A percentile compares a stretch with the other conserved stretches of the same genome.
Conservation (phyloP, 2,888 invertebrate genomes). For the Diaperis boleti region DNA sequence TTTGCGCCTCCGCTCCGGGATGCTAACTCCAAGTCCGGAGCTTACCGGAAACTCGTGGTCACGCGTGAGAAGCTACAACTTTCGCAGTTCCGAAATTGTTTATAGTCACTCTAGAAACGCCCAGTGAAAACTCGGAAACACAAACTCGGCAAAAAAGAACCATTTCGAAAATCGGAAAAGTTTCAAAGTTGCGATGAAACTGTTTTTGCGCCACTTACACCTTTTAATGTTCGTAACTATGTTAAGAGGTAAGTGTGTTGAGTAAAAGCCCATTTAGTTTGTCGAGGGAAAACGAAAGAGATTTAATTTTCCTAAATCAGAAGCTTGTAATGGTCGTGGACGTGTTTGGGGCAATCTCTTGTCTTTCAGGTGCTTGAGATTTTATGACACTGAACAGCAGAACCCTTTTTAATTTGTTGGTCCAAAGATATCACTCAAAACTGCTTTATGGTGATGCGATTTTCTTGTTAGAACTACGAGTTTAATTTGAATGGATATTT, state of each 20-base stretch:
- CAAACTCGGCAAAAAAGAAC: not conserved
- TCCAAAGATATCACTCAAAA: no score
- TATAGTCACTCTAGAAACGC: not conserved
- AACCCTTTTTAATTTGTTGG: conserved; percentile 3
- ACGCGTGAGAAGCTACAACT: conserved; percentile 6
- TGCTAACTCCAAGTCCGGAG: conserved; percentile 40
- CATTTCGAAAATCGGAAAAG: not conserved
- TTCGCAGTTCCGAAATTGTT: not conserved
- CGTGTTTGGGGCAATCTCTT: not conserved
- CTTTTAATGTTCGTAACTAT: conserved; percentile 10
- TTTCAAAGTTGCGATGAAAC: conserved; percentile 24
- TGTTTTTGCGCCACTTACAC: conserved; percentile 20
- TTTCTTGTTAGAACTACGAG: no score
- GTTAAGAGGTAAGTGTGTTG: conserved; percentile 25
- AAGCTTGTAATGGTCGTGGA: not conserved
- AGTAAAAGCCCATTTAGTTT: conserved; percentile 4
- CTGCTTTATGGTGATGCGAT: no score
- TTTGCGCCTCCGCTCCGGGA: conserved; percentile 44
- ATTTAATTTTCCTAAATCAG: not conserved
- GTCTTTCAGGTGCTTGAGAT: conserved; percentile 4
- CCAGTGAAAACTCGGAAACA: conserved; percentile 1
- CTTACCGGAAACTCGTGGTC: conserved; percentile 24
- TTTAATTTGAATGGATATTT: no score
- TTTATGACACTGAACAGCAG: conserved; percentile 8
- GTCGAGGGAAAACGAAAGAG: conserved; percentile 5